A percentile compares a stretch with the other conserved stretches of the same genome.
phyloP scores from a whole-genome alignment of 2,888 invertebrate species.

The Prosapia bicincta region DNA sequence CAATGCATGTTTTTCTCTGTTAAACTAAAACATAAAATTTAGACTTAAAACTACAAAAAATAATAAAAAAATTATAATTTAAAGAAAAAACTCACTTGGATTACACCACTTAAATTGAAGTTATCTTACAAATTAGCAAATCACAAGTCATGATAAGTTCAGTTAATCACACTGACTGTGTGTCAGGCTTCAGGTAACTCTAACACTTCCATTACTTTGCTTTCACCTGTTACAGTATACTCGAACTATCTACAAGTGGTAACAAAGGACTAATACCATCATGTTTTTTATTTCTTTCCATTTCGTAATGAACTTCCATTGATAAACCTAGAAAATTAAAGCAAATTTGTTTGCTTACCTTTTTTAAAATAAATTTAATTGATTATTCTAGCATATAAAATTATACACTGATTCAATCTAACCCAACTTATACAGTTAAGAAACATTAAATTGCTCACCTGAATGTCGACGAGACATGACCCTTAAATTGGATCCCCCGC shows the following conservation, averaged over 20 bases:
- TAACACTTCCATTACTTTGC: neutral
- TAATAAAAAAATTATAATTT: too few species aligned
- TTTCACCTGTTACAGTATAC: slow-evolving; percentile 52
- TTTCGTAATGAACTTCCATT: slow-evolving; percentile 75
- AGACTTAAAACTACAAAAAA: too few species aligned
- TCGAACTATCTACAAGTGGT: slow-evolving; percentile 75
- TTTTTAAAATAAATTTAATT: too few species aligned
- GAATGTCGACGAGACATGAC: slow-evolving; percentile 47
- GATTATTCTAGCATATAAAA: too few species aligned
- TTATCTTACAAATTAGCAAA: neutral
- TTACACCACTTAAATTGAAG: neutral
- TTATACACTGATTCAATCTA: too few species aligned
- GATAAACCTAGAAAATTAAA: slow-evolving; percentile 68
- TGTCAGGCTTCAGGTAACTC: neutral
- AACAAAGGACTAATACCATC: slow-evolving; percentile 65
- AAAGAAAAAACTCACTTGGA: too few species aligned
- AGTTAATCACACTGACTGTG: neutral
- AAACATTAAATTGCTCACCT: too few species aligned
- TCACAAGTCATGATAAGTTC: neutral
- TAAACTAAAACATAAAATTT: too few species aligned
- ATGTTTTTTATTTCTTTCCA: slow-evolving; percentile 57
- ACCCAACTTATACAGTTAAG: too few species aligned
- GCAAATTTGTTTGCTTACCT: slow-evolving; percentile 38
- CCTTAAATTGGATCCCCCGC: slow-evolving; percentile 47
- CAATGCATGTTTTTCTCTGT: neutral